A percentile compares a stretch with the other conserved stretches of the same genome.
These are phyloP conservation scores for Tetragonula clypearis DNA, from an alignment of 1,140 invertebrate species.

Conservation along the genomic window DNA sequence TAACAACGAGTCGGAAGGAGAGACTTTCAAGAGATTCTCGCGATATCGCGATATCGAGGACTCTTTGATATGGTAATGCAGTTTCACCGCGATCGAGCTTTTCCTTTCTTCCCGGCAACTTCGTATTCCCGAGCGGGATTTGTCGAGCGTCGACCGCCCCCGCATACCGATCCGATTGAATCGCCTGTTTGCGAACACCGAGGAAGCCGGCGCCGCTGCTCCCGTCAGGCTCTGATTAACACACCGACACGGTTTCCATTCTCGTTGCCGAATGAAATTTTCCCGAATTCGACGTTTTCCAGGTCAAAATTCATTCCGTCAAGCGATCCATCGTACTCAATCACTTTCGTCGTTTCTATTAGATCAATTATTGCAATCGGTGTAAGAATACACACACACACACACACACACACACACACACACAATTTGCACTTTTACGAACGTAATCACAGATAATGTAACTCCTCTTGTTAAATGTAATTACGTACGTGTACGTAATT, in stretches of 20 bases:
- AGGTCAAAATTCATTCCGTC: not conserved
- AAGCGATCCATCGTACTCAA: not conserved
- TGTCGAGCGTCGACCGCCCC: not conserved
- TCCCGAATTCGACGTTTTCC: not conserved
- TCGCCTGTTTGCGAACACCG: not conserved
- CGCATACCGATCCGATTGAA: not conserved
- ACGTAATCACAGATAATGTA: not conserved
- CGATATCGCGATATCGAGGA: slow-evolving; percentile 21
- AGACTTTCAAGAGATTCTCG: not conserved
- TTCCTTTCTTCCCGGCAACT: slow-evolving; percentile 27
- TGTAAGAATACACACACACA: too few relatives aligned
- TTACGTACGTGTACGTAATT: too few relatives aligned
- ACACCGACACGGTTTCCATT: slow-evolving; percentile 17
- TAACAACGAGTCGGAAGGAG: not conserved
- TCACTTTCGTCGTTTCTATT: not conserved
- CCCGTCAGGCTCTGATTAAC: slow-evolving; percentile 34
- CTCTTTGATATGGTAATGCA: slow-evolving; percentile 34
- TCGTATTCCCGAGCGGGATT: not conserved
- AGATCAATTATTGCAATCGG: not conserved
- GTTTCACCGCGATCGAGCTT: not conserved
- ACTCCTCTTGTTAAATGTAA: too few relatives aligned
- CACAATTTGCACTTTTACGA: not conserved
- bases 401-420: too few relatives aligned
- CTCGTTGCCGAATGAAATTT: not conserved
- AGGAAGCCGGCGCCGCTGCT: not conserved